phyloP scores from a whole-genome alignment of 2,888 invertebrate genomes.

The Chaitophorus viminalis region DNA sequence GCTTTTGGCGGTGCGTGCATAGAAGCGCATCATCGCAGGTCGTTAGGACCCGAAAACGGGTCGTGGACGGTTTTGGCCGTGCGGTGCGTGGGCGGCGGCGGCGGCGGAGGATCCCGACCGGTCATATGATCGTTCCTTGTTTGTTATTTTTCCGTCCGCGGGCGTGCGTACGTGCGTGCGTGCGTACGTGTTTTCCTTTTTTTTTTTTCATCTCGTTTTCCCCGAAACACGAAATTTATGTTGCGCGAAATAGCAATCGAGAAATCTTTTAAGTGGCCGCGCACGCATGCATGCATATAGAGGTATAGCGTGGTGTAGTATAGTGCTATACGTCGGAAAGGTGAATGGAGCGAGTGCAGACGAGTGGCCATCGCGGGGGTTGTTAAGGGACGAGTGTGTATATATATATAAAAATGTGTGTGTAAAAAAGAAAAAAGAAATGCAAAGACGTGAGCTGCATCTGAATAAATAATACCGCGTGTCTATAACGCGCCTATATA shows the following conservation, averaged over 20 bases:
- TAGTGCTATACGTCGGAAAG: background rate
- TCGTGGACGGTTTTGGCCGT: no score
- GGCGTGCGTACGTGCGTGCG: background rate
- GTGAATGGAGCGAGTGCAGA: background rate
- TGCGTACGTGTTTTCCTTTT: background rate
- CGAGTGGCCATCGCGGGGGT: no score
- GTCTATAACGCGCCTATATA: slow-evolving; percentile 51
- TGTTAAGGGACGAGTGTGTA: background rate
- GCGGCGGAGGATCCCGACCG: background rate
- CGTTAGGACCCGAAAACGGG: background rate
- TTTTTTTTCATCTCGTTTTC: no score
- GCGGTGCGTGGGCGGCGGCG: background rate
- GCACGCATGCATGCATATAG: background rate
- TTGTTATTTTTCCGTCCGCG: slow-evolving; percentile 29
- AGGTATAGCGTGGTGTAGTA: no score
- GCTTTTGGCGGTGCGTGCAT: background rate
- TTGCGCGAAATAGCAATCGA: slow-evolving; percentile 59
- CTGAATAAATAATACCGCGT: slow-evolving; percentile 54
- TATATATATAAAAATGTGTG: background rate
- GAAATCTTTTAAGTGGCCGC: slow-evolving; percentile 52
- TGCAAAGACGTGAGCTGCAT: slow-evolving; percentile 57
- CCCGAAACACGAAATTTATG: slow-evolving; percentile 45
- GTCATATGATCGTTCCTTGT: slow-evolving; percentile 46
- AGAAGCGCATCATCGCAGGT: slow-evolving; percentile 22
- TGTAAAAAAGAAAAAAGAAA: background rate